phyloP scores from a whole-genome alignment of 2,797 vertebrate species.

The Platalea minor region DNA sequence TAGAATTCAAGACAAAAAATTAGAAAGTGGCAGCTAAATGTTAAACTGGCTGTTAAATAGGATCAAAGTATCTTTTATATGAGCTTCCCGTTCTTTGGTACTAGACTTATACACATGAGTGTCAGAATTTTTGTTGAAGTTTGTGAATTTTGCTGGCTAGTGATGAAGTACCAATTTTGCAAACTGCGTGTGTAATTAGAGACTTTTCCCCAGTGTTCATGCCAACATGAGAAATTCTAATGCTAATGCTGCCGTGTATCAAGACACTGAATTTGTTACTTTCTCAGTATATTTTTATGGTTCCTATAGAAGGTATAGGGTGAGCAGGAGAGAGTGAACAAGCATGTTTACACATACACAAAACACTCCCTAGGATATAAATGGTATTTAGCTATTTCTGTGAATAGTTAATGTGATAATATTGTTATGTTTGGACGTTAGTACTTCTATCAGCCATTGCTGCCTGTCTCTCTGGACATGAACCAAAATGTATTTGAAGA shows the following conservation, averaged over 20 bases:
- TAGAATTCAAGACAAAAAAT: not conserved
- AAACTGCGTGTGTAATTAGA: not conserved
- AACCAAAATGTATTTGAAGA: not conserved
- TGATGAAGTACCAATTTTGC: not conserved
- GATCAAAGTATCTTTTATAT: not conserved
- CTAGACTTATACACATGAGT: rapidly evolving
- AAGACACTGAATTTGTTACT: not conserved
- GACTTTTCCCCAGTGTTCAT: not conserved
- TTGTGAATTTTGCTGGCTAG: not conserved
- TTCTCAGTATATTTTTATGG: not conserved
- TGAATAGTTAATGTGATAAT: not conserved
- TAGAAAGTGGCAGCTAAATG: not conserved
- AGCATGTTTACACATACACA: rapidly evolving
- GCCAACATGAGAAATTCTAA: not conserved
- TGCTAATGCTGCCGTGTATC: not conserved
- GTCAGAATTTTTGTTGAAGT: not conserved
- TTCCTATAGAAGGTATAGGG: not conserved
- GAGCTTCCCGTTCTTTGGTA: not conserved
- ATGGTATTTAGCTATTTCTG: not conserved
- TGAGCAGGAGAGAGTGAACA: not conserved
- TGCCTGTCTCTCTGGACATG: not conserved
- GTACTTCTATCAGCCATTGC: rapidly evolving
- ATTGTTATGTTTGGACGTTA: not conserved
- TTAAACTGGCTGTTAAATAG: not conserved
- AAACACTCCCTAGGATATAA: not conserved